phyloP scores from a whole-genome alignment of 2,888 invertebrate genomes.

The Coenonympha glycerion region DNA sequence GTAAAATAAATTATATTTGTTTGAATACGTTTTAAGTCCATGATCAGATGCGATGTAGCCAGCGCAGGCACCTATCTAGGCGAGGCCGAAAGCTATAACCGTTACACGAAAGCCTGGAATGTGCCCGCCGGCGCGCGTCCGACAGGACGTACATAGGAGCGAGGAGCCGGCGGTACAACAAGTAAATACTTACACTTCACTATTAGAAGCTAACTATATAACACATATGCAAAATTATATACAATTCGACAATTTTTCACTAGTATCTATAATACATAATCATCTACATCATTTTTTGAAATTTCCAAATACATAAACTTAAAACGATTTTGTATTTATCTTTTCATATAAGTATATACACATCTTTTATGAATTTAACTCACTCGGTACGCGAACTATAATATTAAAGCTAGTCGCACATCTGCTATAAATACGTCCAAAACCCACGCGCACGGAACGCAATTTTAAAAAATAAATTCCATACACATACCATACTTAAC shows the following conservation, averaged over 20 bases:
- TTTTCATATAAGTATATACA: background rate
- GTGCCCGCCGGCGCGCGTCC: constrained; percentile 37
- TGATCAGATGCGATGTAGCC: background rate
- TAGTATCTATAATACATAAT: constrained; percentile 61
- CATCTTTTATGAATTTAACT: background rate
- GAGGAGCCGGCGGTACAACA: constrained; percentile 14
- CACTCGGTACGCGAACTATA: too few relatives aligned
- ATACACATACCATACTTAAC: too few relatives aligned
- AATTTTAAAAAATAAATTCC: too few relatives aligned
- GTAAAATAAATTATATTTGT: too few relatives aligned
- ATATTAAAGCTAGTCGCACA: background rate
- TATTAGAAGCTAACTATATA: constrained; percentile 29
- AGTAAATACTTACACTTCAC: constrained; percentile 21
- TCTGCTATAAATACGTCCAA: background rate
- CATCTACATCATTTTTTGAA: constrained; percentile 3
- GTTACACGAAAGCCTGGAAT: constrained; percentile 63
- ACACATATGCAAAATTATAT: constrained; percentile 55
- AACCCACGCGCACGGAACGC: background rate
- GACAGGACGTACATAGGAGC: constrained; percentile 9
- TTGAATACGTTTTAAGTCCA: too few relatives aligned
- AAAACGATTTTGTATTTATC: background rate
- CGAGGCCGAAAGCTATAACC: constrained; percentile 45
- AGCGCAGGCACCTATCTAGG: constrained; percentile 2
- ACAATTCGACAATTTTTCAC: constrained; percentile 59
- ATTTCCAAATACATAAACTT: constrained; percentile 3